These are phyloP conservation scores for Cynopterus brachyotis DNA, from an alignment of 2,113 vertebrate genomes.

Conservation along the genomic window DNA sequence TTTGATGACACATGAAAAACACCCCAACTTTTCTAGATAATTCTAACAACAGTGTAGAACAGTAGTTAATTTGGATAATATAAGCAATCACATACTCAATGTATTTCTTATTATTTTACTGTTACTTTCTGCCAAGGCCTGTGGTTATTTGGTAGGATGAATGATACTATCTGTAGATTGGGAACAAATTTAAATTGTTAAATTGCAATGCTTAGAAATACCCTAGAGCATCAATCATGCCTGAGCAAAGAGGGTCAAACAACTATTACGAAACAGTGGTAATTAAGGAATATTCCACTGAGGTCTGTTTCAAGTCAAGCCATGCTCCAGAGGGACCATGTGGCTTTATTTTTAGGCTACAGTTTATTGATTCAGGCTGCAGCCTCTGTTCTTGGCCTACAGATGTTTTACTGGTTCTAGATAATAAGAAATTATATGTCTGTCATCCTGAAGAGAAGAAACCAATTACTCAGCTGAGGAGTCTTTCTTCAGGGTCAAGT, in stretches of 20 bases:
- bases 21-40: neutral
- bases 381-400: neutral
- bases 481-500: neutral
- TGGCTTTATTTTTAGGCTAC: slow-evolving; percentile 67
- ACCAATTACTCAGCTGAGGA: neutral
- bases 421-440: neutral
- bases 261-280: slow-evolving; percentile 32
- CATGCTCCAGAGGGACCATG: neutral
- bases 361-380: slow-evolving; percentile 61
- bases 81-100: neutral
- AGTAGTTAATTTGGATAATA: neutral
- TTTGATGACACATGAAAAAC: neutral
- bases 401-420: slow-evolving; percentile 21
- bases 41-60: neutral
- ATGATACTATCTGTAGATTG: slow-evolving; percentile 40
- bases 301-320: slow-evolving; percentile 64
- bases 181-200: slow-evolving; percentile 52
- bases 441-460: neutral
- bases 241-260: slow-evolving; percentile 33
- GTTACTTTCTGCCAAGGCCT: neutral
- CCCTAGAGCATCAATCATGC: slow-evolving; percentile 28
- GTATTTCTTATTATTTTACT: slow-evolving; percentile 37
- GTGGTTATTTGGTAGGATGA: neutral
- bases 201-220: slow-evolving; percentile 51
- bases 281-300: slow-evolving; percentile 73